Evolutionary conservation across 1,140 invertebrate genomes (phyloP), one percentile per base, ranked within the genome.

Genomic region (Bombus sibiricus): DNA sequence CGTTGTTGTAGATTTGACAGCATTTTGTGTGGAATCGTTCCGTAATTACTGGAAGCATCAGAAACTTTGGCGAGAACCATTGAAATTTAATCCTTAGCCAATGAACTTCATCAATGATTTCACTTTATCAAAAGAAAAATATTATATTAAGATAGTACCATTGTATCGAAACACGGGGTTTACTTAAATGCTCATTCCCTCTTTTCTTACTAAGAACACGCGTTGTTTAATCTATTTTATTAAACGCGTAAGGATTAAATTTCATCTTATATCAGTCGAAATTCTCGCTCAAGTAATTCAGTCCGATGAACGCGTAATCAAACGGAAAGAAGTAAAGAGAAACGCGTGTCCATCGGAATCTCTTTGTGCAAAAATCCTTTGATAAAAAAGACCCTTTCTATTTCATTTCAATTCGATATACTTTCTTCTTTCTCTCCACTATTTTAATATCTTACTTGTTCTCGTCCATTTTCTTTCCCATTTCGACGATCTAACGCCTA

Each of bases 1-100:
- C n/a, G 47, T 79, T 53, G 22, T 37, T 43, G 43, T 37, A 64
- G 22, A 25, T 32, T 83, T 62, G 62, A 68, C 74, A 34, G 74
- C 3, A 28, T 59, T 75, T 64, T 39, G 12, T 15, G 1, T 77
- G 74, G 37, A 78, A 69, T 83, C 64, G 53, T 82, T 34, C 32
- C 71, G 22, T 41, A 76, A 43, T 79, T 71, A 72, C 34, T 89
- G 88, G 88, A 89, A 89, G 88, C 87, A 86, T 89, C 62, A 39
- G 72, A 81, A 34, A 78, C 72, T 66, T 66, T 34, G 62, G 78
- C 78, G 62, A 86, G 81, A 86, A 69, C 59, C 22, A n/a, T 39
- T 12, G 75, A 41, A 43, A 37, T 64, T 73, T 47, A 66, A 39
- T 32, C 59, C 39, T 47, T 8, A 2, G 53, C 37, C 32, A 32